Evolutionary conservation across 2,888 invertebrate genomes (phyloP), one percentile per base, ranked within the genome.

Genomic region (Catocala nupta): DNA sequence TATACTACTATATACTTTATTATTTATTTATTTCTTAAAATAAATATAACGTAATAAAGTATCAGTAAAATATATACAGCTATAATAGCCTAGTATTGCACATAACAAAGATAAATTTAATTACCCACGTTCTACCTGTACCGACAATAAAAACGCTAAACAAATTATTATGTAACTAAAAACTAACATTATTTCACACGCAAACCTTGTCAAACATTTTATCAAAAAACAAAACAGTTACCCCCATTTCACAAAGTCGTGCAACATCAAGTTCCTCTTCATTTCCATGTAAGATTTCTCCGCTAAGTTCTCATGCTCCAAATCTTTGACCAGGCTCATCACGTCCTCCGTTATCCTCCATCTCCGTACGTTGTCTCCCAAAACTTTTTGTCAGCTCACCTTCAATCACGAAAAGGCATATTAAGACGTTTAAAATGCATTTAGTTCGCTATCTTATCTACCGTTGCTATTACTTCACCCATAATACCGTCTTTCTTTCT

Each of bases 361-460:
- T 83, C 84, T 84, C 82, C 76, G 78, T 81, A 83, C 86, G 83
- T 66, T 84, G 86, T 92, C 92, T 90, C 92, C 91, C 89, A 85
- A 91, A 39, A 81, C 87, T 83, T 90, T 90, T 91, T 90, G 91
- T 92, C 87, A 82, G 75, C 81, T 90, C 91, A 91, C 91, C 92
- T 91, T 86, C 84, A 87, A 93, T 94, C 94, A 94, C 94, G 94
- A 93, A 86, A 85, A 85, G 79, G 85, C 87, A 76, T 93, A 94
- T 93, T 93, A 92, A 93, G 93, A 93, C 93, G 92, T 93, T 93
- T 92, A 91, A 93, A 91, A 92, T 89, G 88, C 92, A 92, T 93
- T 93, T 94, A 93, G 88, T 86, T 86, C 84, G 84, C 88, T 94
- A 93, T 93, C 93, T 93, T 92, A 93, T 94, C 93, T 91, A 67